Evolutionary conservation across 2,797 vertebrate species (phyloP).

Genomic region (Enteromius treurensis): DNA sequence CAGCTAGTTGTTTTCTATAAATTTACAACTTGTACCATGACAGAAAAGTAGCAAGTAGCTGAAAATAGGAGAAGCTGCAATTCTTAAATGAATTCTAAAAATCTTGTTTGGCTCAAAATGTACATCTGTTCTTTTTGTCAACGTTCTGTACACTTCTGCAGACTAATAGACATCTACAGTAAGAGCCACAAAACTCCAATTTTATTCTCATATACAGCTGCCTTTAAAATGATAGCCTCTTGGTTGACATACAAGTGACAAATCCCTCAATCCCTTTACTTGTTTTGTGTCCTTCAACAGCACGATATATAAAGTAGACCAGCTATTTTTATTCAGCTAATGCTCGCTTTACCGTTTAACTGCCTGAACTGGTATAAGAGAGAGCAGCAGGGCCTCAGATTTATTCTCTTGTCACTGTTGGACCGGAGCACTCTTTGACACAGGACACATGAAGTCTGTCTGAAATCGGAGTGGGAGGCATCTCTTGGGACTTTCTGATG

Average conservation of each 20-base stretch:
- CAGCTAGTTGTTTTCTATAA: background rate
- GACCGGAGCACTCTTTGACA: slow-evolving; percentile 66
- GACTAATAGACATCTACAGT: background rate
- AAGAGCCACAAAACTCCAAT: background rate
- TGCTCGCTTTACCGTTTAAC: slow-evolving; percentile 56
- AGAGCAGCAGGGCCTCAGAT: slow-evolving; percentile 60
- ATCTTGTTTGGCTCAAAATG: background rate
- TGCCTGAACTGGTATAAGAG: slow-evolving; percentile 67
- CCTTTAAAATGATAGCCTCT: background rate
- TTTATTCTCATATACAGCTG: background rate
- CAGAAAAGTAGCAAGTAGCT: background rate
- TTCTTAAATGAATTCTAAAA: background rate
- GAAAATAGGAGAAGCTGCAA: background rate
- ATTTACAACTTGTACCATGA: background rate
- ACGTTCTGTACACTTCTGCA: background rate
- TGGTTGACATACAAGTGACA: slow-evolving; percentile 10
- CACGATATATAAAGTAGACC: slow-evolving; percentile 10
- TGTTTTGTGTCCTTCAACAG: slow-evolving; percentile 28
- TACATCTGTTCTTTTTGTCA: background rate
- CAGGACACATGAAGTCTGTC: slow-evolving; percentile 64
- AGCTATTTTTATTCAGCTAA: slow-evolving; percentile 62
- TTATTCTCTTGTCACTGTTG: slow-evolving; percentile 73
- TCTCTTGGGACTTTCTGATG: slow-evolving; percentile 60
- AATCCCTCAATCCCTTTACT: slow-evolving; percentile 9
- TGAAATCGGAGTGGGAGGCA: slow-evolving; percentile 56